Conservation (phyloP, 2,797 vertebrate species). For the Falco rusticolus region DNA sequence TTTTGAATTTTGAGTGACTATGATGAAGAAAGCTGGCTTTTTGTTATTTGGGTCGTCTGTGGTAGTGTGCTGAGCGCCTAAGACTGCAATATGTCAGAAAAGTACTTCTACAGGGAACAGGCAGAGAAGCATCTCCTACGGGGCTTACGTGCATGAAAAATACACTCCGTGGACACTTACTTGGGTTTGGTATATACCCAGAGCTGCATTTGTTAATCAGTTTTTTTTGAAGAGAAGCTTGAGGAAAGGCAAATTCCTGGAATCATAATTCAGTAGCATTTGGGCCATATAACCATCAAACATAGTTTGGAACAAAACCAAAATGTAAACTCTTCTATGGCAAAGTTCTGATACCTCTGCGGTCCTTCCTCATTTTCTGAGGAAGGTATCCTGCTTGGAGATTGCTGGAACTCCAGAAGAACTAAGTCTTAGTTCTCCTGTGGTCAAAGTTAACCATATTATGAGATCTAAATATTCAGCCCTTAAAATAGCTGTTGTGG, state of each 20-base stretch:
- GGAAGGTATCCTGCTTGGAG: neutral
- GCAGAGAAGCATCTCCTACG: neutral
- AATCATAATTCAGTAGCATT: neutral
- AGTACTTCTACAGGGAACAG: neutral
- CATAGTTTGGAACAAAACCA: neutral
- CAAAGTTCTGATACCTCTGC: neutral
- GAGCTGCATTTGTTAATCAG: neutral
- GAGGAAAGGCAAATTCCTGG: neutral
- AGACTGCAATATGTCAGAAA: neutral
- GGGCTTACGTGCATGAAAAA: neutral
- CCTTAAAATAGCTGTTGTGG: neutral
- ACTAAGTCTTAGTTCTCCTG: neutral
- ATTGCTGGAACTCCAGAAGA: neutral
- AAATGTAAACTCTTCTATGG: neutral
- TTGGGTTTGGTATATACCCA: neutral
- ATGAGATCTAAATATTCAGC: neutral
- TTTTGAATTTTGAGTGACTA: neutral
- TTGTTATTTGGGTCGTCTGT: neutral
- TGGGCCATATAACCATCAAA: neutral
- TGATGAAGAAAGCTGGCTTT: neutral
- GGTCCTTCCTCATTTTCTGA: neutral
- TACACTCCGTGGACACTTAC: neutral
- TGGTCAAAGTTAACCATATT: neutral
- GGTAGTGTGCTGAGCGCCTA: neutral
- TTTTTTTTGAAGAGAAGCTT: neutral